phyloP scores from a whole-genome alignment of 2,888 invertebrate species.

The Drosophila mimica region DNA sequence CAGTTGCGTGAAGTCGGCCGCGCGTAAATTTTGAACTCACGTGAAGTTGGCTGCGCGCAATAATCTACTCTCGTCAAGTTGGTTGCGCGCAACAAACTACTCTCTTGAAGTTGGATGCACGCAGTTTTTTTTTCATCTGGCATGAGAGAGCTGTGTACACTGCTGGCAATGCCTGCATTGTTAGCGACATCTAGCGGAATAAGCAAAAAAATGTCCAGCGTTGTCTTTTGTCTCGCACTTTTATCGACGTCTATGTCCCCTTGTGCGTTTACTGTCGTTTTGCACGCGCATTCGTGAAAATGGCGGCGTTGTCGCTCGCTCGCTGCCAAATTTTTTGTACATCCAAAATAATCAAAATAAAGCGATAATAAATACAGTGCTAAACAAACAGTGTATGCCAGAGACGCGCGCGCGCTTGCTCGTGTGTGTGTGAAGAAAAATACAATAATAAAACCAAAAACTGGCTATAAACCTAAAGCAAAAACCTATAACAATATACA shows the following conservation, averaged over 20 bases:
- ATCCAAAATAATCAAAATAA: slow-evolving; percentile 85
- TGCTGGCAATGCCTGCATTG: slow-evolving; percentile 31
- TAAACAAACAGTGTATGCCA: slow-evolving; percentile 65
- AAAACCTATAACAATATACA: slow-evolving; percentile 58
- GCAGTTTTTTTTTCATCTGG: slow-evolving; percentile 15
- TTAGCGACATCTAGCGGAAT: slow-evolving; percentile 45
- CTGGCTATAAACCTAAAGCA: slow-evolving; percentile 40
- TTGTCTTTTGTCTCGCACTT: slow-evolving; percentile 58
- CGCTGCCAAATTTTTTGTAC: slow-evolving; percentile 85
- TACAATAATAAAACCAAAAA: slow-evolving; percentile 23
- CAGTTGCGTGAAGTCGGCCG: slow-evolving; percentile 46
- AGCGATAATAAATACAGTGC: slow-evolving; percentile 83
- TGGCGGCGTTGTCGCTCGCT: slow-evolving; percentile 83
- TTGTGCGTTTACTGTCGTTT: slow-evolving; percentile 68
- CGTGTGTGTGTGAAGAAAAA: slow-evolving; percentile 52
- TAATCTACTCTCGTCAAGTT: slow-evolving; percentile 40
- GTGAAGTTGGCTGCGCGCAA: slow-evolving; percentile 43
- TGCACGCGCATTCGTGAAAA: slow-evolving; percentile 83
- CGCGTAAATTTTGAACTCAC: slow-evolving; percentile 34
- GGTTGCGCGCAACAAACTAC: slow-evolving; percentile 38
- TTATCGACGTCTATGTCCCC: slow-evolving; percentile 58
- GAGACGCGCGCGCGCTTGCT: slow-evolving; percentile 49
- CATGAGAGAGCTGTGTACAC: slow-evolving; percentile 24
- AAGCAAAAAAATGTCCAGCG: slow-evolving; percentile 54
- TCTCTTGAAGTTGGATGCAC: slow-evolving; percentile 43